Percentiles rank a stretch among this genome's conserved stretches.
These are phyloP conservation scores for Agrotis clavis DNA, from an alignment of 2,888 invertebrate genomes.

Conservation along the genomic window DNA sequence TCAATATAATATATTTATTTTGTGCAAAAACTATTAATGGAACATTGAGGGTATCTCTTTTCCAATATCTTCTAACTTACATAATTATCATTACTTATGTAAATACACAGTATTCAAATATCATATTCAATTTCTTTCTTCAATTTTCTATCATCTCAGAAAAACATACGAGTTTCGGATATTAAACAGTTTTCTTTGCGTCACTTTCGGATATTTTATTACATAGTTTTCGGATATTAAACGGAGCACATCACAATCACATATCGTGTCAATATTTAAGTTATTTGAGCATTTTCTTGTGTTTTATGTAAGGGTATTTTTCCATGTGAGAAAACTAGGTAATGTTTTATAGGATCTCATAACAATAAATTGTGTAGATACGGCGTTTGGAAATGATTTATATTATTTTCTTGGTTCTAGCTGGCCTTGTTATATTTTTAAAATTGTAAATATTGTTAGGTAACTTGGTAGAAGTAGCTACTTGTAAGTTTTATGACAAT, in stretches of 20 bases:
- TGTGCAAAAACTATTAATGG: too few relatives aligned
- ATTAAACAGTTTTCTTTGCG: slow-evolving; percentile 33
- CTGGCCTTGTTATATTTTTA: slow-evolving; percentile 7
- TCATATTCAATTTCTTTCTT: slow-evolving; percentile 15
- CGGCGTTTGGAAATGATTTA: slow-evolving; percentile 28
- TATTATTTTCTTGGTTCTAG: slow-evolving; percentile 8
- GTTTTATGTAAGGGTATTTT: slow-evolving; percentile 7
- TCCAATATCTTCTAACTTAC: not conserved
- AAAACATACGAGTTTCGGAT: slow-evolving; percentile 53
- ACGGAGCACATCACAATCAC: slow-evolving; percentile 35
- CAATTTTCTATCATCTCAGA: slow-evolving; percentile 19
- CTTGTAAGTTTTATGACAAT: not conserved
- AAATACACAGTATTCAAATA: slow-evolving; percentile 5
- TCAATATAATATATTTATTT: too few relatives aligned
- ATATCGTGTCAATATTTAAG: slow-evolving; percentile 33
- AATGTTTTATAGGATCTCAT: slow-evolving; percentile 1
- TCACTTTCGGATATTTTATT: slow-evolving; percentile 31
- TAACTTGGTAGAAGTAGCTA: not conserved
- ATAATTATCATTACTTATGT: not conserved
- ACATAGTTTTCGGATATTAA: slow-evolving; percentile 49
- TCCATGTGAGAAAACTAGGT: slow-evolving; percentile 10
- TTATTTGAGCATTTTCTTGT: slow-evolving; percentile 2
- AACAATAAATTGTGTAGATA: slow-evolving; percentile 32
- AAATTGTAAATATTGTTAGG: not conserved
- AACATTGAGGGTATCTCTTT: not conserved